Base-by-base conservation (phyloP, 1,140 invertebrate genomes). In the Agrilus planipennis region DNA sequence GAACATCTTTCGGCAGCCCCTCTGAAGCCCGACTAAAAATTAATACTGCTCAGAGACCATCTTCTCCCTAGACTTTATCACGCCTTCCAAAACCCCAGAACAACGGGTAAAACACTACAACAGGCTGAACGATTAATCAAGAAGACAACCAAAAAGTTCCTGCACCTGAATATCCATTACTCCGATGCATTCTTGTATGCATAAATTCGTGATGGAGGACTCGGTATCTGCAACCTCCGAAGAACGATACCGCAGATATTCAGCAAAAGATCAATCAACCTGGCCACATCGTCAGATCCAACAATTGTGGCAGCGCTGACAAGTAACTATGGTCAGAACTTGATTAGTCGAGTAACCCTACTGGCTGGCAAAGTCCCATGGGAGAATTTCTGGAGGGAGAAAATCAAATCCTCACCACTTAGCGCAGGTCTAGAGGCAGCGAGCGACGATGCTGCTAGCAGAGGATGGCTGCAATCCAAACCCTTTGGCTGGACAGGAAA, bases 11-110 rank as follows among this genome's bases (percentile, higher is more conserved):
- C 18, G 6, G n/a, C n/a, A n/a, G 51, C 55, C 2, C 55, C 60
- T 0, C 39, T 62, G 1, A 58, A 62, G 32, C 54, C 54, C 0
- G 46, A 57, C 22, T 58, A 60, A 38, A 54, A 60, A 9, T 23
- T 46, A 1, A 11, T 11, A 2, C 2, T 47, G 1, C n/a, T 48
- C 0, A 38, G 41, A 23, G 11, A 20, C 2, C 44, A 52, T 30
- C 17, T 50, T 9, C 32, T 51, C 15, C 49, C 53, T 0, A 22
- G 37, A 10, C 19, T 52, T 0, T 22, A 37, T 19, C 45, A 52
- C 27, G 45, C 39, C 0, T 39, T 52, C 0, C 53, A 54, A 31
- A 46, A 39, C 18, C 38, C 45, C 1, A 11, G 11, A 39, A n/a
- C 46, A 3, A 46, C 46, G 2, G 35, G 2, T 0, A 25, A 31